Evolutionary conservation across 2,888 invertebrate genomes (phyloP), one percentile per base, ranked within the genome.

Genomic region (Orthosia cruda): DNA sequence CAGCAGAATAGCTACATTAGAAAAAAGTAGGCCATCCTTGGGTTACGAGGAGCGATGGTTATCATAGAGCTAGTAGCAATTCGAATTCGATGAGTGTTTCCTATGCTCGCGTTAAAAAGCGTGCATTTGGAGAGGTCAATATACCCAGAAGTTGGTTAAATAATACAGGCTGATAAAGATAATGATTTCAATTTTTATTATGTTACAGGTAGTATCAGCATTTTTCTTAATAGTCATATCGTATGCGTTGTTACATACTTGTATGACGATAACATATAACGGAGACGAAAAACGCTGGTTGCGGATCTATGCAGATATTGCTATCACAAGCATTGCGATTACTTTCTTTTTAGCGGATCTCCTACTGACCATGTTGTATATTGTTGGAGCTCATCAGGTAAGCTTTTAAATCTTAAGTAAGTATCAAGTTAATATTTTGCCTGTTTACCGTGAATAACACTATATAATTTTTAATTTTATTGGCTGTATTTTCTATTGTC

Each of bases 371-470:
- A 83, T 80, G n/a, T 26, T 78, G 15, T 77, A 81, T n/a, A 67
- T 80, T 1, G 54, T 81, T 59, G 71, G 75, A 54, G 49, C 18
- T 13, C n/a, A 81, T 47, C 68, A 69, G 61, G 79, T 80, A 23
- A 52, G 20, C 1, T 13, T 72, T 49, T 15, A 23, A 23, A 59
- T 40, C n/a, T 40, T 59, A 40, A 40, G 40, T 40, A 40, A 40
- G 40, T 40, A 40, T 5, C 7, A 32, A 32, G 40, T 7, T 40
- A 40, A 40, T 40, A 40, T 40, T 40, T 40, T 40, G 40, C 40
- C 40, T 40, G 40, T 40, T 40, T 40, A 40, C 40, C 40, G 40
- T 9, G 9, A 40, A 40, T 9, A 5, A 32, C 7, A 32, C 32
- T 32, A 7, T 32, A 32, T 32, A 32, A 32, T 32, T 32, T 32